Conservation (phyloP, 1,140 invertebrate genomes). For the Megalopta genalis region DNA sequence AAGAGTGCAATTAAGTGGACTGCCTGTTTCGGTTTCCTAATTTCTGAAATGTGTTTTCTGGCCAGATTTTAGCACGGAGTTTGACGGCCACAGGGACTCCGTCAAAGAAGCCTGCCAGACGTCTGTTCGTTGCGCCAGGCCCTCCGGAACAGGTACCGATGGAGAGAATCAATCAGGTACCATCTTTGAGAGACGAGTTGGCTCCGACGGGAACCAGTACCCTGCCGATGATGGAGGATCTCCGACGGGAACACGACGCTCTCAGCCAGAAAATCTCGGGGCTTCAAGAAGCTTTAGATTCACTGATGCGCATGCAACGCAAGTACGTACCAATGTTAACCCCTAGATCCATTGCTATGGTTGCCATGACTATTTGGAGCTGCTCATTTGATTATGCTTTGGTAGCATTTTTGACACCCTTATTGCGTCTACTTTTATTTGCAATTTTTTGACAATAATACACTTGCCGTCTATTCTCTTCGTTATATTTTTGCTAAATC, state of each 20-base stretch:
- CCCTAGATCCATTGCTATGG: no score
- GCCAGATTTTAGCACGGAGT: constrained; percentile 69
- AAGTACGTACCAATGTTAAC: constrained; percentile 82
- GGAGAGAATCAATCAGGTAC: constrained; percentile 76
- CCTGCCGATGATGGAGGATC: constrained; percentile 87
- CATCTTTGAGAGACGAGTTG: constrained; percentile 89
- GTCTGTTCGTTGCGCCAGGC: constrained; percentile 74
- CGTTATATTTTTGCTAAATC: no score
- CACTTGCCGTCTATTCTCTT: no score
- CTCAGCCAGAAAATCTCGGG: constrained; percentile 92
- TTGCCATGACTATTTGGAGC: no score
- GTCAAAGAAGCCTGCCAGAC: constrained; percentile 71
- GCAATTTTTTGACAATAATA: no score
- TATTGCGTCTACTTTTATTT: no score
- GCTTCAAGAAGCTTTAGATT: constrained; percentile 91
- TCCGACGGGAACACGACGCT: constrained; percentile 90
- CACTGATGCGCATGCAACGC: constrained; percentile 91
- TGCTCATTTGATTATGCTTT: no score
- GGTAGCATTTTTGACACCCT: no score
- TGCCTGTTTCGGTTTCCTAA: no score
- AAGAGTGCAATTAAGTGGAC: no score
- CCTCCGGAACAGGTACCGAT: constrained; percentile 73
- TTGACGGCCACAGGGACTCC: constrained; percentile 65
- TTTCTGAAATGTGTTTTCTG: neutral
- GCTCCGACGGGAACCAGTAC: constrained; percentile 88